Conservation (phyloP, 2,888 invertebrate species). For the Habrosyne pyritoides region DNA sequence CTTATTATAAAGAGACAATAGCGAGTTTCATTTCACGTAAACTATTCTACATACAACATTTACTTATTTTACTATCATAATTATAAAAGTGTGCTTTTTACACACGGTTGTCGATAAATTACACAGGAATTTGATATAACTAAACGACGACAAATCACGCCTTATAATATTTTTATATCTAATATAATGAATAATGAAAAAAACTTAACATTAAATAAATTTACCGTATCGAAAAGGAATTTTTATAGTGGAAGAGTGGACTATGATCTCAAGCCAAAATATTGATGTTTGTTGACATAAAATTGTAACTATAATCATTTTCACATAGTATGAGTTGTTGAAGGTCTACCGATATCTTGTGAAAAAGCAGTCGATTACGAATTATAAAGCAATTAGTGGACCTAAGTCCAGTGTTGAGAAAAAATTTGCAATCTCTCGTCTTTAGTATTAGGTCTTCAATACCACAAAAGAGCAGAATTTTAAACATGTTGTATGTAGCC, state of each 20-base stretch:
- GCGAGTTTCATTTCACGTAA: conserved; percentile 53
- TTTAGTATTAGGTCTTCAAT: too few relatives aligned
- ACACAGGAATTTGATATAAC: neutral
- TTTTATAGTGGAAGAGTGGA: neutral
- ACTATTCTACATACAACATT: neutral
- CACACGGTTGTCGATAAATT: neutral
- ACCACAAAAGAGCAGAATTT: too few relatives aligned
- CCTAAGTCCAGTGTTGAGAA: too few relatives aligned
- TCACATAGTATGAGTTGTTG: too few relatives aligned
- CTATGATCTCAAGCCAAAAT: neutral
- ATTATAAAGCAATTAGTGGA: too few relatives aligned
- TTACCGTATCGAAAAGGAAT: neutral
- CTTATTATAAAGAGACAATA: conserved; percentile 25
- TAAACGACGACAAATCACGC: neutral
- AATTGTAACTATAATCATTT: too few relatives aligned
- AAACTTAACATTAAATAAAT: neutral
- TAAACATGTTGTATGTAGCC: too few relatives aligned
- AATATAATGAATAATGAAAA: neutral
- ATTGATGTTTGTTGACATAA: neutral
- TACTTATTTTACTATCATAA: neutral
- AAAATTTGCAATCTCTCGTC: too few relatives aligned
- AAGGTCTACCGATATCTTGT: too few relatives aligned
- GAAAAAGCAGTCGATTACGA: too few relatives aligned
- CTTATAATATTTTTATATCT: neutral
- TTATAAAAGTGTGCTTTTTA: neutral